phyloP scores from a whole-genome alignment of 1,140 invertebrate species.

The Ceratosolen fusciceps region DNA sequence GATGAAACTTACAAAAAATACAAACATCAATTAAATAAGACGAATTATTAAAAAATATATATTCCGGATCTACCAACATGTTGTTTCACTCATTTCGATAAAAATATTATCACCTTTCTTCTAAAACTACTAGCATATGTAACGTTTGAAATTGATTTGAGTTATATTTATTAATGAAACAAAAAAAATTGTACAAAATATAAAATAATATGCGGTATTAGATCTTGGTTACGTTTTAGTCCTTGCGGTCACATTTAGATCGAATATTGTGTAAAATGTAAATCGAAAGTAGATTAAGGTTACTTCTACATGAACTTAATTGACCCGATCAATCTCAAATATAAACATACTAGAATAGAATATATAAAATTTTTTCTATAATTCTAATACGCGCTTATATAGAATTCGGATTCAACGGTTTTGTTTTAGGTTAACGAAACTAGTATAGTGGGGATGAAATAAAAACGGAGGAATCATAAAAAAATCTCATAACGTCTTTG shows the following conservation, averaged over 20 bases:
- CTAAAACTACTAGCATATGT: not conserved
- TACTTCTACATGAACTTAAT: slow-evolving; percentile 8
- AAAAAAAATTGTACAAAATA: slow-evolving; percentile 10
- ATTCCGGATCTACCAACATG: not conserved
- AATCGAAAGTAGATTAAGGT: not conserved
- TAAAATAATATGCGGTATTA: slow-evolving; percentile 13
- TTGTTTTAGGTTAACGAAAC: too few relatives aligned
- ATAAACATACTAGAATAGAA: not conserved
- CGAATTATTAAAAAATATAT: slow-evolving; percentile 14
- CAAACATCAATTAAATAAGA: slow-evolving; percentile 21
- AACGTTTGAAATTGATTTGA: not conserved
- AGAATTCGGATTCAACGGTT: too few relatives aligned
- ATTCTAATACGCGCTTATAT: too few relatives aligned
- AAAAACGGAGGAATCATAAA: too few relatives aligned
- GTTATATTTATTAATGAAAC: not conserved
- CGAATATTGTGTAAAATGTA: not conserved
- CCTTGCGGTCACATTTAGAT: slow-evolving; percentile 10
- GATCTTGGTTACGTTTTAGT: slow-evolving; percentile 23
- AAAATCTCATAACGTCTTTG: too few relatives aligned
- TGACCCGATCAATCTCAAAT: not conserved
- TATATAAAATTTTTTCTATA: too few relatives aligned
- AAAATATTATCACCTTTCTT: not conserved
- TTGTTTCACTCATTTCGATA: not conserved
- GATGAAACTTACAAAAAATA: slow-evolving; percentile 63
- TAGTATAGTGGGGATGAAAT: too few relatives aligned